Conservation (phyloP, 2,888 invertebrate species). For the Mimachlamys varia region DNA sequence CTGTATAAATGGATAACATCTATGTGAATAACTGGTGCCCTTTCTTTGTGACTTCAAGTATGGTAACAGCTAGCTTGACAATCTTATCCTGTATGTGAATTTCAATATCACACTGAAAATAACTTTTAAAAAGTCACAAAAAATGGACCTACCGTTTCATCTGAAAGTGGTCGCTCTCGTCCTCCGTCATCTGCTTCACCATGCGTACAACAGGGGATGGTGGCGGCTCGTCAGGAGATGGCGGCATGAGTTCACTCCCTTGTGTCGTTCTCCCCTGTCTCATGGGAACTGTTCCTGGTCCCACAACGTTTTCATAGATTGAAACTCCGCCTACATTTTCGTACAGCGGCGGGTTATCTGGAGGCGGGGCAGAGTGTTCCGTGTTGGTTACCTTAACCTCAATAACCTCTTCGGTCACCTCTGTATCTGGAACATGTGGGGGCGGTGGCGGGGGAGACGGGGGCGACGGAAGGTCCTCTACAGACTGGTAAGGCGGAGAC, state of each 20-base stretch:
- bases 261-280: neutral
- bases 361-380: neutral
- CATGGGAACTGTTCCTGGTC: neutral
- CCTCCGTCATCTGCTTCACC: conserved; percentile 35
- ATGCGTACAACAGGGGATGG: conserved; percentile 40
- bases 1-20: too few species aligned
- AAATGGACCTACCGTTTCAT: conserved; percentile 44
- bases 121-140: neutral
- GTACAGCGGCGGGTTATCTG: neutral
- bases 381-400: neutral
- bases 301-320: neutral
- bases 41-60: too few species aligned
- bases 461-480: conserved; percentile 52
- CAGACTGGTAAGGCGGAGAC: neutral
- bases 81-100: neutral
- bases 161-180: conserved; percentile 37
- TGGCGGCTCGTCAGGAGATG: neutral
- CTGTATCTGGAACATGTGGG: conserved; percentile 41
- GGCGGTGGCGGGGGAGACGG: conserved; percentile 43
- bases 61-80: too few species aligned
- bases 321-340: neutral
- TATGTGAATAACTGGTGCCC: too few species aligned
- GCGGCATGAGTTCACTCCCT: neutral
- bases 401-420: neutral
- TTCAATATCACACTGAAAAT: neutral